A percentile compares a stretch with the other conserved stretches of the same genome.
Conservation (phyloP, 2,113 vertebrate genomes). For the Nothoprocta pentlandii region DNA sequence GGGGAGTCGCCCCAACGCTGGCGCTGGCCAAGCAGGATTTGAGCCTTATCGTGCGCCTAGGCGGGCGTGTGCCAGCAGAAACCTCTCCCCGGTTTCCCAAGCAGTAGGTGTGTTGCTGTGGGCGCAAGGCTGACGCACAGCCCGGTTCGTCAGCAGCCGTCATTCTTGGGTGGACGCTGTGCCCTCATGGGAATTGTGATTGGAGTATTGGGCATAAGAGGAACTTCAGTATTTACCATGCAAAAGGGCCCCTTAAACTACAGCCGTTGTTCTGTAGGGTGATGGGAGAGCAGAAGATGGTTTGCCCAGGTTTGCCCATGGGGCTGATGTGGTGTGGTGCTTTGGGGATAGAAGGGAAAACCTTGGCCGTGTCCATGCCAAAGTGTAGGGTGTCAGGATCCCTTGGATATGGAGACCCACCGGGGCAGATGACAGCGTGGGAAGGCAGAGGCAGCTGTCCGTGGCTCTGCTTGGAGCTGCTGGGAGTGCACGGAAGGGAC, state of each 20-base stretch:
- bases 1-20: slow-evolving; percentile 18
- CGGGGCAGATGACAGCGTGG: background rate
- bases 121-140: background rate
- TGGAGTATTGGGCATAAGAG: background rate
- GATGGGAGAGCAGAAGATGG: too few species aligned
- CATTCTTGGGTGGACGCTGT: fast-evolving
- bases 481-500: fast-evolving
- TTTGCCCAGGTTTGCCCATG: too few species aligned
- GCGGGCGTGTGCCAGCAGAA: background rate
- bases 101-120: background rate
- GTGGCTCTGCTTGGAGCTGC: background rate
- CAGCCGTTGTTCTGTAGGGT: background rate
- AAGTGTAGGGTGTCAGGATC: too few species aligned
- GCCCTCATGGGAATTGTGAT: background rate
- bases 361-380: background rate
- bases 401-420: background rate
- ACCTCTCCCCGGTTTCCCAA: fast-evolving
- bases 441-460: background rate
- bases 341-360: background rate
- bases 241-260: background rate
- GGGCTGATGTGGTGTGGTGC: too few species aligned
- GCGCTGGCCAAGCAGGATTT: background rate
- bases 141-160: background rate
- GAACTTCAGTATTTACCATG: background rate
- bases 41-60: background rate